Evolutionary conservation across 2,797 vertebrate species (phyloP), one percentile per base, ranked within the genome.

Genomic region (Alcedo atthis): DNA sequence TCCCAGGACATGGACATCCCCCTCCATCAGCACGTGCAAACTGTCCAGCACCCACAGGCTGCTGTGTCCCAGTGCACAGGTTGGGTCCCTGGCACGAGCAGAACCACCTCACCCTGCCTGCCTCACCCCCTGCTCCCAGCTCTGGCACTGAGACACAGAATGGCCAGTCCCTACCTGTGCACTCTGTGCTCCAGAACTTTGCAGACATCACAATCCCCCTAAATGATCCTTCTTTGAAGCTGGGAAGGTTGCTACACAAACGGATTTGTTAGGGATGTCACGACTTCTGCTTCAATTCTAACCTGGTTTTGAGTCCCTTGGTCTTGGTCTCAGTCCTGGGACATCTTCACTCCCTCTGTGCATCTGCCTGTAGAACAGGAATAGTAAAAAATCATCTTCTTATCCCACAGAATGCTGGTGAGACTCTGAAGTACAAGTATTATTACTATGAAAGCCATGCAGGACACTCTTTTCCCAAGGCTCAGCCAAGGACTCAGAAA

Each of bases 401-500:
- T 68, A 42, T 55, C 71, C 78, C 8, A 2, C 0, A 0, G 25
- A 81, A 35, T 25, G 77, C 78, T 37, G 51, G 51, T 57, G 43
- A 75, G 35, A 64, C 32, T 62, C 53, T 40, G 11, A 81, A 92
- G 35, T 75, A 71, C 62, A 89, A 77, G 61, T 66, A 33, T 59
- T 67, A 73, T 24, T 88, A 63, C 66, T 83, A 12, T 18, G 75
- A 86, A 84, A 85, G 33, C 37, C 58, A 87, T 87, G 75, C 20
- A 69, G 77, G 87, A 58, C 51, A 61, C 18, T 61, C 33, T 89
- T 89, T 87, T 77, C 69, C 64, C 71, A 92, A 87, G 76, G 81
- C 79, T 92, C 75, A 75, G 59, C 62, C 69, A 91, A 95, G 81
- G 88, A 90, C 92, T 77, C 66, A 42, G 73, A 87, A 92, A 87